Evolutionary conservation across 2,888 invertebrate species (phyloP).

Genomic region (Athetis lepigone): DNA sequence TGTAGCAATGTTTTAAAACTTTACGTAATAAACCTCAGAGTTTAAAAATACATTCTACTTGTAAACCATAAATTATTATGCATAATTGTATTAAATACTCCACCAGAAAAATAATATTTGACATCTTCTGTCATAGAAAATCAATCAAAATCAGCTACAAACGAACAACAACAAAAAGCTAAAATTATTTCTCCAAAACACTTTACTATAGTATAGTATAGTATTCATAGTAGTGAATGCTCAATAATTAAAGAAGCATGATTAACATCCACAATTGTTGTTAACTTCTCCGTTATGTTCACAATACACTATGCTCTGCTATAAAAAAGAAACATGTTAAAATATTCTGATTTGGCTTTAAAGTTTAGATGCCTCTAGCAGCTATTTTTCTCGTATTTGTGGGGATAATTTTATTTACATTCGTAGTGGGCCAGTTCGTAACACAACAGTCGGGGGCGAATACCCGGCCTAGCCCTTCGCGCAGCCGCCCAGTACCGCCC

Average conservation of each 20-base stretch:
- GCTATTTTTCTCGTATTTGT: conserved; percentile 76
- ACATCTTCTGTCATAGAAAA: conserved; percentile 31
- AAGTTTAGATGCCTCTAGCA: conserved; percentile 57
- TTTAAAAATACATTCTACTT: no score
- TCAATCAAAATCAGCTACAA: neutral
- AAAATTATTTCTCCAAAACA: neutral
- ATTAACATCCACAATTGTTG: neutral
- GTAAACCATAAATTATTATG: neutral
- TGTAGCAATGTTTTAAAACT: no score
- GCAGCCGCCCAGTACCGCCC: no score
- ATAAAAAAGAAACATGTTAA: conserved; percentile 68
- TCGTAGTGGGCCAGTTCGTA: conserved; percentile 71
- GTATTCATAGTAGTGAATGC: neutral
- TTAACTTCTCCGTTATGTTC: neutral
- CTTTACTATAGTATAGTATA: neutral
- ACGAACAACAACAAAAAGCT: neutral
- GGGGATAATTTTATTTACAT: conserved; percentile 72
- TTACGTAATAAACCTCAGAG: no score
- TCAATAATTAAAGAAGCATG: neutral
- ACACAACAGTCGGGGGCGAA: neutral
- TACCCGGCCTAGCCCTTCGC: no score
- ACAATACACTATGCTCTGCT: neutral
- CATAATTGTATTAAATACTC: conserved; percentile 6
- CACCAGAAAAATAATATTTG: conserved; percentile 25
- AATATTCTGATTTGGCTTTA: conserved; percentile 48